A percentile compares a stretch with the other conserved stretches of the same genome.
These are phyloP conservation scores for Chrysocyon brachyurus DNA, from an alignment of 2,797 vertebrate species.

Conservation along the genomic window DNA sequence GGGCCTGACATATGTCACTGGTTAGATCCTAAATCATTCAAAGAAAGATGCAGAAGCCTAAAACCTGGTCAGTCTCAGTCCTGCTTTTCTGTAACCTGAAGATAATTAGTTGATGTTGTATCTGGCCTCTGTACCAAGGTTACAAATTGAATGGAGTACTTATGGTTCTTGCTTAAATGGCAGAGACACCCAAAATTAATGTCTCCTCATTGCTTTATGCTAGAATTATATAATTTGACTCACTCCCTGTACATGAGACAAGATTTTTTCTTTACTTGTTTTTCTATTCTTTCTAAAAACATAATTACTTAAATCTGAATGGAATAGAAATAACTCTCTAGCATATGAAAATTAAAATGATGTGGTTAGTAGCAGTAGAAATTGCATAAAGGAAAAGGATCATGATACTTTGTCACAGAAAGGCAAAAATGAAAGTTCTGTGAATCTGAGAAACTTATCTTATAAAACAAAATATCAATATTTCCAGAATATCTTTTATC, in stretches of 20 bases:
- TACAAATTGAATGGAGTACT: neutral
- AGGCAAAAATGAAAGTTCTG: neutral
- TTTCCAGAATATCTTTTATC: neutral
- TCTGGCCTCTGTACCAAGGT: neutral
- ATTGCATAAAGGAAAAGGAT: neutral
- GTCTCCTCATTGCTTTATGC: neutral
- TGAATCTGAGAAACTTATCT: neutral
- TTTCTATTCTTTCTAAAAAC: conserved; percentile 24
- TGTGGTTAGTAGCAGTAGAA: neutral
- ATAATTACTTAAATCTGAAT: neutral
- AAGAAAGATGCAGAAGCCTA: neutral
- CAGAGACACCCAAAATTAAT: neutral
- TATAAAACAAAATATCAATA: neutral
- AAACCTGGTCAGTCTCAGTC: neutral
- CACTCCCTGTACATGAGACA: neutral
- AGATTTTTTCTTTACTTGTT: neutral
- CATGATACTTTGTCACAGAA: neutral
- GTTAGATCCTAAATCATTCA: conserved; percentile 26
- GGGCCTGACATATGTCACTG: neutral
- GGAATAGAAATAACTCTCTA: neutral
- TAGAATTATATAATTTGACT: neutral
- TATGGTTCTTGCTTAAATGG: neutral
- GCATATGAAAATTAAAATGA: neutral
- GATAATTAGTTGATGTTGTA: neutral
- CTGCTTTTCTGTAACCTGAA: neutral